Percentiles rank a stretch among this genome's conserved stretches.
Evolutionary conservation across 2,888 invertebrate genomes (phyloP).

Genomic region (Anthophora plumipes): DNA sequence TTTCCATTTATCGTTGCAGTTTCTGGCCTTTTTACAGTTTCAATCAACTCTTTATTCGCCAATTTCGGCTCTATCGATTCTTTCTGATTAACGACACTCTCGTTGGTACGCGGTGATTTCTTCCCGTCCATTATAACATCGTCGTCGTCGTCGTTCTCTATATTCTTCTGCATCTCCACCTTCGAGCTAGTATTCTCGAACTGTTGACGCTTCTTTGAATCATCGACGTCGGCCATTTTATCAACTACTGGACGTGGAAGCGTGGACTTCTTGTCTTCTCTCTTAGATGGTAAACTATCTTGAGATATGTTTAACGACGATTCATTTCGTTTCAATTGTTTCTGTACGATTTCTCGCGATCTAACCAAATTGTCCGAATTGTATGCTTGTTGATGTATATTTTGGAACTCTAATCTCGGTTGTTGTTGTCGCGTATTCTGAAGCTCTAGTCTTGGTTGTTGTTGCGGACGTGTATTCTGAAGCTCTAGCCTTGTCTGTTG

Average conservation of each 20-base stretch:
- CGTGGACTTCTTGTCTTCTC: conserved; percentile 54
- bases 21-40: conserved; percentile 40
- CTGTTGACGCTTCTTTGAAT: conserved; percentile 41
- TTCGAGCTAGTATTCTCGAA: conserved; percentile 36
- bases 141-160: conserved; percentile 74
- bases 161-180: conserved; percentile 53
- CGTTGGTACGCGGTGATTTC: conserved; percentile 38
- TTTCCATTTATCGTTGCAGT: conserved; percentile 48
- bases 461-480: conserved; percentile 6
- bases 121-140: conserved; percentile 74
- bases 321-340: conserved; percentile 71
- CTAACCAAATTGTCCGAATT: conserved; percentile 17
- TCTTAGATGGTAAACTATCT: conserved; percentile 31
- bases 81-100: not conserved
- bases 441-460: conserved; percentile 33
- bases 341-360: conserved; percentile 32
- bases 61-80: conserved; percentile 31
- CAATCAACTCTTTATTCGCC: conserved; percentile 18
- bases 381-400: conserved; percentile 21
- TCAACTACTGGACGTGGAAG: conserved; percentile 66
- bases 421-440: conserved; percentile 30
- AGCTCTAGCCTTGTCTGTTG: conserved; percentile 38
- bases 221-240: conserved; percentile 74
- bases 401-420: not conserved
- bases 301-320: conserved; percentile 54